Percentiles rank a stretch among this genome's conserved stretches.
phyloP scores from a whole-genome alignment of 2,888 invertebrate species.

The Hecatera dysodea region DNA sequence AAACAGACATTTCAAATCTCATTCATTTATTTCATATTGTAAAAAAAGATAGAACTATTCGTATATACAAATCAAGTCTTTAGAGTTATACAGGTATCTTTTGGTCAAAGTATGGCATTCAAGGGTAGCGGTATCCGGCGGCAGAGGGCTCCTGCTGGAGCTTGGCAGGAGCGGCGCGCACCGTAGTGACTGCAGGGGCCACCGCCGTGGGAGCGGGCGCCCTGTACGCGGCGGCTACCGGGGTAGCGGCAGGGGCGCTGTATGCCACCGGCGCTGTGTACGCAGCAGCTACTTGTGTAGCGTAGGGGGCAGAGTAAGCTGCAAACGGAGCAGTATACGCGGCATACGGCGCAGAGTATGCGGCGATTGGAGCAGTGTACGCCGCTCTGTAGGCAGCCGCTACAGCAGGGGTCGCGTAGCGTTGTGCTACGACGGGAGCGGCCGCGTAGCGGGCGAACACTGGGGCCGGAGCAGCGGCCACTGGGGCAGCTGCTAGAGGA shows the following conservation, averaged over 20 bases:
- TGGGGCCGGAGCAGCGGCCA: conserved; percentile 56
- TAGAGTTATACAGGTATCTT: conserved; percentile 74
- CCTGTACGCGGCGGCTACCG: conserved; percentile 58
- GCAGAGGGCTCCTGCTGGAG: conserved; percentile 86
- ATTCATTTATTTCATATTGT: conserved; percentile 64
- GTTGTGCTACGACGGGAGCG: conserved; percentile 59
- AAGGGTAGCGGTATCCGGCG: conserved; percentile 86
- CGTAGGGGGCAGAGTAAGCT: conserved; percentile 51
- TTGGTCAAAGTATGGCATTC: conserved; percentile 70
- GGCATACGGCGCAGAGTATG: conserved; percentile 59
- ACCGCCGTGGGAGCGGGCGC: conserved; percentile 84
- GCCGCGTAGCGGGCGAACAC: conserved; percentile 59
- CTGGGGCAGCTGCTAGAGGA: conserved; percentile 41
- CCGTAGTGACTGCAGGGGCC: conserved; percentile 90
- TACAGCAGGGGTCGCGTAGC: conserved; percentile 53
- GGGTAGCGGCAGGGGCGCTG: conserved; percentile 60
- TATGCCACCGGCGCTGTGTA: conserved; percentile 69
- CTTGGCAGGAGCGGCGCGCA: conserved; percentile 92
- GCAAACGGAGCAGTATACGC: conserved; percentile 46
- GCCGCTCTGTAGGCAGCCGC: conserved; percentile 60
- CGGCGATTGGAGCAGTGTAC: conserved; percentile 48
- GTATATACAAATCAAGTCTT: conserved; percentile 87
- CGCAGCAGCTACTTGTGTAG: conserved; percentile 63
- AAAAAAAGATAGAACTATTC: conserved; percentile 73
- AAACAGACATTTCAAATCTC: conserved; percentile 37